Conservation (phyloP, 2,888 invertebrate genomes). For the Hedychridium roseum region DNA sequence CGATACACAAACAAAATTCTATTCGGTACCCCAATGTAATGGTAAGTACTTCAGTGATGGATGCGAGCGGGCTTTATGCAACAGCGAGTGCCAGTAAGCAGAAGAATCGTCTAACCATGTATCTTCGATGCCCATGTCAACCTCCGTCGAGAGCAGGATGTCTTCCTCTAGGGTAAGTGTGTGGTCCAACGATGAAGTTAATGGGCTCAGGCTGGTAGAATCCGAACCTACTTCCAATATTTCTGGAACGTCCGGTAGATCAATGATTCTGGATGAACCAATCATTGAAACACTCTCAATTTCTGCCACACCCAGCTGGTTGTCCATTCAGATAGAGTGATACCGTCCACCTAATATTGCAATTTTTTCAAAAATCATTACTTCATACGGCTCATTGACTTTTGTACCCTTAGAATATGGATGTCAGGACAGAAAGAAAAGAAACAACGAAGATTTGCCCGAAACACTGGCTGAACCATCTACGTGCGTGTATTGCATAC, state of each 20-base stretch:
- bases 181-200: constrained; percentile 57
- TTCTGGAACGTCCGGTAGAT: constrained; percentile 49
- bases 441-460: too few relatives aligned
- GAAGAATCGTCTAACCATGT: constrained; percentile 55
- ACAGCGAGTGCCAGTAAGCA: constrained; percentile 4
- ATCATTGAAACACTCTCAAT: constrained; percentile 56
- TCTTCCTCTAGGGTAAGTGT: constrained; percentile 57
- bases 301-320: constrained; percentile 49
- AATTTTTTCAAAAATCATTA: too few relatives aligned
- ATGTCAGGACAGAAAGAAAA: too few relatives aligned
- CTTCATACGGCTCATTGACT: too few relatives aligned
- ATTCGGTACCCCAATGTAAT: constrained; percentile 1
- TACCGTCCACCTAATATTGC: constrained; percentile 31
- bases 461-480: too few relatives aligned
- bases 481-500: too few relatives aligned
- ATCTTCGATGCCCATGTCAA: constrained; percentile 64
- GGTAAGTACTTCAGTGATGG: constrained; percentile 5
- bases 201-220: constrained; percentile 57
- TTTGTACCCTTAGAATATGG: too few relatives aligned
- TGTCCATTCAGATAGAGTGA: constrained; percentile 56
- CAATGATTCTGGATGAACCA: constrained; percentile 52
- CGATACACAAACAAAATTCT: constrained; percentile 1
- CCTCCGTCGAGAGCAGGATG: constrained; percentile 45
- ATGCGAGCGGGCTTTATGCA: constrained; percentile 4
- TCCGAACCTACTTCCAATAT: constrained; percentile 55